Base-by-base conservation (phyloP, 2,797 vertebrate genomes). In the Chelon auratus region DNA sequence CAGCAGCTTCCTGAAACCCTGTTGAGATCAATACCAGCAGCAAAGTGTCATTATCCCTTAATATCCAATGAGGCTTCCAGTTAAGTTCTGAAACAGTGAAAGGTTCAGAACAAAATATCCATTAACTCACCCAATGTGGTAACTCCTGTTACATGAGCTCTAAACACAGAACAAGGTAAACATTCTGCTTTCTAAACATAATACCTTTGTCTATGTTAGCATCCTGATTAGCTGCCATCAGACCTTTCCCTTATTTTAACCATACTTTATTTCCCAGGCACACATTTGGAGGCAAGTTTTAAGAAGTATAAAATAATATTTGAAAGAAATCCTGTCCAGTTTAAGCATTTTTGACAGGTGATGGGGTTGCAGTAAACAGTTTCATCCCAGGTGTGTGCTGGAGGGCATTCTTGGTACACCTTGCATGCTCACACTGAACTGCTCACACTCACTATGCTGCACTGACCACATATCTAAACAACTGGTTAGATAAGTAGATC, bases 11-110 rank as follows among this genome's bases (percentile, higher is more conserved):
- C 72, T 84, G 40, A 64, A 40, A 39, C 53, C 57, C 14, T 26
- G 51, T 52, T 43, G 37, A 61, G 55, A 86, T 82, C 72, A 36
- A 81, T 82, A 70, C 58, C 17, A 68, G 33, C 56, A 60, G 36
- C 68, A 56, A 60, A 73, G 50, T 48, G 72, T 78, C 51, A 76
- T 80, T 85, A 77, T 72, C 37, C 45, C 26, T 67, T 57, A 62
- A 77, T 62, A 62, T 62, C 61, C 64, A 72, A 52, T 62, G 52
- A 78, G 67, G 60, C 67, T 59, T 81, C 54, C 43, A 53, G 45
- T 24, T 48, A 24, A 69, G 37, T 26, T 69, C 62, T 70, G 47
- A 53, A 68, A 55, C 55, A 65, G 50, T 72, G 72, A 58, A 43
- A 51, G 55, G 61, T 12, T 30, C 17, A 64, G 61, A 57, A 72